A percentile compares a stretch with the other conserved stretches of the same genome.
phyloP scores from a whole-genome alignment of 2,113 vertebrate species.

The Protomyctophum bolini region DNA sequence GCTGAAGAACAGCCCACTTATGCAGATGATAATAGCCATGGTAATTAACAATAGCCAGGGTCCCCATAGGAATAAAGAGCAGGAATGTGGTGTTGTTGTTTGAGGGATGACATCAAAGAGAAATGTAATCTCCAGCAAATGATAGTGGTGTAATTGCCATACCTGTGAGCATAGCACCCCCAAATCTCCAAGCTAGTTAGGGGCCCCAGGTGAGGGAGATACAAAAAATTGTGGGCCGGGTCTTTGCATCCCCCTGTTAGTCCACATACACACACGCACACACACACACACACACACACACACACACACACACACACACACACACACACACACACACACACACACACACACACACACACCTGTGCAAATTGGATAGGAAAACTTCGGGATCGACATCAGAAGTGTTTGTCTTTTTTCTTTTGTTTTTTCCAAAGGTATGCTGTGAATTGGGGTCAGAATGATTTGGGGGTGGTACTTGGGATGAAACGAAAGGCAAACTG shows the following conservation, averaged over 20 bases:
- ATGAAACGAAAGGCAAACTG: slow-evolving; percentile 60
- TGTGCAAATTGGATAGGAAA: slow-evolving; percentile 43
- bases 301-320: slow-evolving; percentile 9
- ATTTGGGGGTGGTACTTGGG: slow-evolving; percentile 66
- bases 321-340: neutral
- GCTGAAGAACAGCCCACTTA: slow-evolving; percentile 48
- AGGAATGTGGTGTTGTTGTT: slow-evolving; percentile 69
- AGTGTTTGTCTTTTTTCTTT: slow-evolving; percentile 59
- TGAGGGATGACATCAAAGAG: slow-evolving; percentile 74
- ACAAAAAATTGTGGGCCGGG: slow-evolving; percentile 44
- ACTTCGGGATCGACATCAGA: slow-evolving; percentile 66
- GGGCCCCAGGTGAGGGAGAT: slow-evolving; percentile 63
- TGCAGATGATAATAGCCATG: slow-evolving; percentile 71
- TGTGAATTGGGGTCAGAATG: slow-evolving; percentile 67
- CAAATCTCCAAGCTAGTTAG: slow-evolving; percentile 72
- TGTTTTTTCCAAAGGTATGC: slow-evolving; percentile 57
- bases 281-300: slow-evolving; percentile 40
- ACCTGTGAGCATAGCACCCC: slow-evolving; percentile 59
- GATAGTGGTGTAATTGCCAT: slow-evolving; percentile 75
- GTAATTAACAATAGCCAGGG: slow-evolving; percentile 71
- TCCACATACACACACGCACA: slow-evolving; percentile 28
- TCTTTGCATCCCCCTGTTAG: slow-evolving; percentile 48
- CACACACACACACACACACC: slow-evolving; percentile 42
- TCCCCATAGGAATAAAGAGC: slow-evolving; percentile 51
- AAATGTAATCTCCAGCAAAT: slow-evolving; percentile 72